Percentiles rank a stretch among this genome's conserved stretches.
Conservation (phyloP, 2,888 invertebrate genomes). For the Incurvaria masculella region DNA sequence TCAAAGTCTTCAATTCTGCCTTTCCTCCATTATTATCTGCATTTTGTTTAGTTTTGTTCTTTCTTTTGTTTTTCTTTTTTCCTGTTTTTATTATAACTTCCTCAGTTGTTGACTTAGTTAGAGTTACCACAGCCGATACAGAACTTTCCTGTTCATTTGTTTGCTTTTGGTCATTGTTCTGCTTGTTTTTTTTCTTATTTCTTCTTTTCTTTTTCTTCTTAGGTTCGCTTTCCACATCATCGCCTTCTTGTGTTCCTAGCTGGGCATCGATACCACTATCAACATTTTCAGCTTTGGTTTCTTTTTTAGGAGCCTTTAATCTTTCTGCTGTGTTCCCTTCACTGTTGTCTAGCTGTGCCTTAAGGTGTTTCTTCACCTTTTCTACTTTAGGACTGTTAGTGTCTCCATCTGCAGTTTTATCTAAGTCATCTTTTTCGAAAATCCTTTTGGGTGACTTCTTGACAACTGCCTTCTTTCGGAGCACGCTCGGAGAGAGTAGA, state of each 20-base stretch:
- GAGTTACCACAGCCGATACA: neutral
- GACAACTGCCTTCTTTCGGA: slow-evolving; percentile 44
- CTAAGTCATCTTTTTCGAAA: slow-evolving; percentile 39
- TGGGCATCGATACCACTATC: neutral
- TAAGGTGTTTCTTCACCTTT: slow-evolving; percentile 43
- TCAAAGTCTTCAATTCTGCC: slow-evolving; percentile 7
- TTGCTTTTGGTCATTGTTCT: neutral
- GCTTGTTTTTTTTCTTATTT: slow-evolving; percentile 1
- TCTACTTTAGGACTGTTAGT: slow-evolving; percentile 34
- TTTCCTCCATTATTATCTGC: neutral
- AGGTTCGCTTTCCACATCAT: neutral
- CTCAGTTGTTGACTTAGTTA: neutral
- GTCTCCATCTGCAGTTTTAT: slow-evolving; percentile 28
- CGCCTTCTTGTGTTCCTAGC: neutral
- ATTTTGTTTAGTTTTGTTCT: neutral
- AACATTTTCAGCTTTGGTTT: neutral
- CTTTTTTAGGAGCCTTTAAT: neutral
- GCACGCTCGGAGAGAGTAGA: slow-evolving; percentile 41
- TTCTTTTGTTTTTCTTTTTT: neutral
- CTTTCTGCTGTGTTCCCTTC: neutral
- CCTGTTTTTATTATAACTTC: neutral
- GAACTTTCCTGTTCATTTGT: neutral
- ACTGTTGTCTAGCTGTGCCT: slow-evolving; percentile 29
- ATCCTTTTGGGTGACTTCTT: slow-evolving; percentile 50
- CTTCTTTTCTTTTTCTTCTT: neutral